Conservation (phyloP, 35 echinoderm and acorn worm genomes). For the Ophioderma brevispina region DNA sequence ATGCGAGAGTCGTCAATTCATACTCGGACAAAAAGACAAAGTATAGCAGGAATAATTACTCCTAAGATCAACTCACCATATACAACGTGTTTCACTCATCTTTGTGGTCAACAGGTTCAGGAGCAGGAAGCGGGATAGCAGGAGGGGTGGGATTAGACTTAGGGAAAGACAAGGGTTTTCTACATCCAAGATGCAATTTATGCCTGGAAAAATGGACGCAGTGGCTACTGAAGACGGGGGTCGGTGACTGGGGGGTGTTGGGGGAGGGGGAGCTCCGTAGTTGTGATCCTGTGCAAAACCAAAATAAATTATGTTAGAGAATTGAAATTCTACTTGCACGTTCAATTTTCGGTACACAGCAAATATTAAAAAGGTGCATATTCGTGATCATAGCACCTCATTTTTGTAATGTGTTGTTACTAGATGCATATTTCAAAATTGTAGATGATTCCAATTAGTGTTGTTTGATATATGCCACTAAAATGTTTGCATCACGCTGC, state of each 20-base stretch:
- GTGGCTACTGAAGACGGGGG: constrained; percentile 35
- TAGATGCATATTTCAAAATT: not conserved
- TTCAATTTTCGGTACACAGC: too few relatives aligned
- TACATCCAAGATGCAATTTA: constrained; percentile 35
- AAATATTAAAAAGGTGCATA: too few relatives aligned
- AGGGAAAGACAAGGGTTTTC: constrained; percentile 26
- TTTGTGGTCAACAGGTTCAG: constrained; percentile 34
- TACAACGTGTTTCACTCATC: constrained; percentile 95
- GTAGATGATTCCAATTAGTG: too few relatives aligned
- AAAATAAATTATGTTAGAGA: not conserved
- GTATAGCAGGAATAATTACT: too few relatives aligned
- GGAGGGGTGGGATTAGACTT: not conserved
- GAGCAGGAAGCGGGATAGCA: not conserved
- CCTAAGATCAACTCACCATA: constrained; percentile 78
- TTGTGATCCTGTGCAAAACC: constrained; percentile 80
- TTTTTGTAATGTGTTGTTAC: not conserved
- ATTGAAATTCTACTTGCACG: not conserved
- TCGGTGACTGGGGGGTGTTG: constrained; percentile 89
- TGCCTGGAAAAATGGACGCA: not conserved
- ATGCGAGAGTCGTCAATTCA: too few relatives aligned
- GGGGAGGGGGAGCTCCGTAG: constrained; percentile 95
- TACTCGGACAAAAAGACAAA: too few relatives aligned
- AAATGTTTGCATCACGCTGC: too few relatives aligned
- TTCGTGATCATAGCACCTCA: not conserved
- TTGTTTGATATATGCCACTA: too few relatives aligned